Conservation (phyloP, 1,140 invertebrate species). For the Campoletis sonorensis region DNA sequence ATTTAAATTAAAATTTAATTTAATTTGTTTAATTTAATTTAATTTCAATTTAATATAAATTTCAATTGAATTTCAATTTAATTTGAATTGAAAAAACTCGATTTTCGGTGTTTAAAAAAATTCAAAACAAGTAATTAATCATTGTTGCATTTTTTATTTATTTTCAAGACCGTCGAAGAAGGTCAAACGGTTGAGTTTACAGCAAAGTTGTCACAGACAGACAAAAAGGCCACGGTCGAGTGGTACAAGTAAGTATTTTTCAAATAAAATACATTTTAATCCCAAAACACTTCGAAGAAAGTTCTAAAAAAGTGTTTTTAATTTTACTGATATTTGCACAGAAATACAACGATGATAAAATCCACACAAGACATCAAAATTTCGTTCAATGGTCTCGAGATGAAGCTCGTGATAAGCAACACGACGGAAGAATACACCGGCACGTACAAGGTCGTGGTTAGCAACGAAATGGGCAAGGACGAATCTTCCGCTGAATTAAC, state of each 20-base stretch:
- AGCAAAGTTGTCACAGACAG: slow-evolving; percentile 82
- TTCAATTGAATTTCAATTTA: neutral
- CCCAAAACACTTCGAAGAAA: neutral
- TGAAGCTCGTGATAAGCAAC: slow-evolving; percentile 84
- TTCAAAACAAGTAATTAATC: too few species aligned
- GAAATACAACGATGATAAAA: slow-evolving; percentile 84
- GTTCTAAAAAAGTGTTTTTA: too few species aligned
- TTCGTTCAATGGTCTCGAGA: slow-evolving; percentile 89
- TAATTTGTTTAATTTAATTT: too few species aligned
- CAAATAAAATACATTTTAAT: slow-evolving; percentile 2
- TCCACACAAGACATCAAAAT: slow-evolving; percentile 83
- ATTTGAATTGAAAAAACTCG: slow-evolving; percentile 36
- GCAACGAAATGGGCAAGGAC: slow-evolving; percentile 89
- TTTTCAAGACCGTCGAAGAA: slow-evolving; percentile 82
- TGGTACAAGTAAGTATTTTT: slow-evolving; percentile 85
- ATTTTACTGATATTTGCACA: slow-evolving; percentile 52
- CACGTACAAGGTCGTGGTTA: slow-evolving; percentile 87
- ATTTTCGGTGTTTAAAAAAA: slow-evolving; percentile 34
- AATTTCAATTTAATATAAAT: too few species aligned
- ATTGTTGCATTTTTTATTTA: slow-evolving; percentile 45
- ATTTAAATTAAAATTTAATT: too few species aligned
- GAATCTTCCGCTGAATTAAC: slow-evolving; percentile 87
- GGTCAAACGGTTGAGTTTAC: slow-evolving; percentile 88
- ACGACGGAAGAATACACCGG: slow-evolving; percentile 84
- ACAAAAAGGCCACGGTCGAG: slow-evolving; percentile 88